phyloP scores from a whole-genome alignment of 2,888 invertebrate genomes.

The Drosophila engyochracea region DNA sequence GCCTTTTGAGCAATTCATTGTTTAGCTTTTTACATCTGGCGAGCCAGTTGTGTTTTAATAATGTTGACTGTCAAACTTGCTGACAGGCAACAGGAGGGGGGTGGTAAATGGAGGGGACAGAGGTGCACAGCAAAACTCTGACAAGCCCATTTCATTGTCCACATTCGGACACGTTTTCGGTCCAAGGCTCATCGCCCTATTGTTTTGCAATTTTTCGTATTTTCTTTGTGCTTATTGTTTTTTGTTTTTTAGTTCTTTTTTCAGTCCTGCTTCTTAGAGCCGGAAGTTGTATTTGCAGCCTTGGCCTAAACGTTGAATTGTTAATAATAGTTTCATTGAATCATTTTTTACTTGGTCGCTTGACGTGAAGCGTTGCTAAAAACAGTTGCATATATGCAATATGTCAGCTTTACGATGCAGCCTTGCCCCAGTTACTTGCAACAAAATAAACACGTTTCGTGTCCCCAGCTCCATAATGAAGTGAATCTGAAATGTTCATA shows the following conservation, averaged over 20 bases:
- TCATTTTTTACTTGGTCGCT: constrained; percentile 11
- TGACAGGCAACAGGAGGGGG: not conserved
- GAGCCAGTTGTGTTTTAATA: constrained; percentile 45
- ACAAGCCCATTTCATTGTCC: constrained; percentile 40
- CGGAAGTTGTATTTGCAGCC: constrained; percentile 65
- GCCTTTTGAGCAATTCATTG: constrained; percentile 14
- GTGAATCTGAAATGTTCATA: constrained; percentile 48
- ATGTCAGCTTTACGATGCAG: constrained; percentile 35
- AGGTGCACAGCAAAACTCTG: constrained; percentile 6
- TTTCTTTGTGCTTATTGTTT: constrained; percentile 12
- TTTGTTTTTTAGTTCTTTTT: constrained; percentile 4
- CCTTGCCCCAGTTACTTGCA: constrained; percentile 51
- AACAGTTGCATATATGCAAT: constrained; percentile 44
- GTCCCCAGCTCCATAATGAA: constrained; percentile 43
- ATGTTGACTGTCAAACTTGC: constrained; percentile 47
- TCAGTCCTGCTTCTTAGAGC: constrained; percentile 3
- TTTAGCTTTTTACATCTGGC: constrained; percentile 1
- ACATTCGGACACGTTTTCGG: constrained; percentile 29
- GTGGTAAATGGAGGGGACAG: not conserved
- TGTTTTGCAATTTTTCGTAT: constrained; percentile 63
- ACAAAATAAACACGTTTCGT: constrained; percentile 1
- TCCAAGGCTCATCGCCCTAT: constrained; percentile 58
- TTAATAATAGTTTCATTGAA: constrained; percentile 50
- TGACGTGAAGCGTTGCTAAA: constrained; percentile 26
- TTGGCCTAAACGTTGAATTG: constrained; percentile 76